Percentiles rank a stretch among this genome's conserved stretches.
Evolutionary conservation across 2,113 vertebrate species (phyloP).

Genomic region (Eudorcas thomsonii): DNA sequence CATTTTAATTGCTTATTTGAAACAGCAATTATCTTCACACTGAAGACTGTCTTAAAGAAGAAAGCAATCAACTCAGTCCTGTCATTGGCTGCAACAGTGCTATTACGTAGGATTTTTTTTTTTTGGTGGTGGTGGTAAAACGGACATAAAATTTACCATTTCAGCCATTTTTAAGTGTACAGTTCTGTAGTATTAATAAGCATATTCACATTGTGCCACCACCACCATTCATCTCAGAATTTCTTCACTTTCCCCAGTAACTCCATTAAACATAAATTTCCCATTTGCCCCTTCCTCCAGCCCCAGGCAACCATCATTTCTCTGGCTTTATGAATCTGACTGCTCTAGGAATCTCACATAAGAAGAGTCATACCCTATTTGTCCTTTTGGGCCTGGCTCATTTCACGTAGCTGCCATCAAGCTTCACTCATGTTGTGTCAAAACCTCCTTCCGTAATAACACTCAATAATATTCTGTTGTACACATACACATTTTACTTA

Average conservation of each 20-base stretch:
- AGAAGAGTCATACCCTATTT: not conserved
- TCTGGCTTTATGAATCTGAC: not conserved
- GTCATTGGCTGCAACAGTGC: not conserved
- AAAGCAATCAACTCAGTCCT: not conserved
- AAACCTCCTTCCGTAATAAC: not conserved
- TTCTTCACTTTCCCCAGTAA: not conserved
- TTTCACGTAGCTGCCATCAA: not conserved
- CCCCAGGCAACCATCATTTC: not conserved
- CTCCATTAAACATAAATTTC: not conserved
- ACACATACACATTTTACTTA: not conserved
- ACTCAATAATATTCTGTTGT: not conserved
- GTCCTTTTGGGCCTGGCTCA: not conserved
- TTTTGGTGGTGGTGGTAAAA: not conserved
- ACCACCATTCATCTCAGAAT: not conserved
- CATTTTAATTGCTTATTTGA: not conserved
- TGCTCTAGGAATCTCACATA: not conserved
- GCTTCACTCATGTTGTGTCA: not conserved
- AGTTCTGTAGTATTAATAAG: not conserved
- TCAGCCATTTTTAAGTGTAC: not conserved
- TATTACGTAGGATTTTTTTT: not conserved
- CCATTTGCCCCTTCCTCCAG: rapidly evolving
- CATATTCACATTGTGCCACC: not conserved
- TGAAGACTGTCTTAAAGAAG: not conserved
- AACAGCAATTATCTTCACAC: not conserved
- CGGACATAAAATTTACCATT: not conserved